Evolutionary conservation across 64 coral and sea anemone genomes (phyloP).

Genomic region (Pachyseris speciosa): DNA sequence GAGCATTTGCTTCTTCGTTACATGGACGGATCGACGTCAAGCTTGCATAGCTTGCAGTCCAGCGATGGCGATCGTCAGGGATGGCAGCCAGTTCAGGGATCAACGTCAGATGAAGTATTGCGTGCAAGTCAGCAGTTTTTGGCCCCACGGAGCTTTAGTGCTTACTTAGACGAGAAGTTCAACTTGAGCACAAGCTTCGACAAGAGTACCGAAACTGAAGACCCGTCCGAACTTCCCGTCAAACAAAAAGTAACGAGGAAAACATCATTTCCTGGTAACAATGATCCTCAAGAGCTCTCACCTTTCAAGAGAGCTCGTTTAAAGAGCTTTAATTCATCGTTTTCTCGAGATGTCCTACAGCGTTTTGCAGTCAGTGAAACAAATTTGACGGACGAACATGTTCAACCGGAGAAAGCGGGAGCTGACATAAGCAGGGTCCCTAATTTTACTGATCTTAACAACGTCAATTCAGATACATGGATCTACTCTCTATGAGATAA

Average conservation of each 20-base stretch:
- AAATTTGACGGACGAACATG: conserved; percentile 53
- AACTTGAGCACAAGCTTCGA: conserved; percentile 63
- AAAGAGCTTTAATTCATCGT: conserved; percentile 81
- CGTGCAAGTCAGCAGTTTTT: conserved; percentile 88
- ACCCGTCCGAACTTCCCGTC: neutral
- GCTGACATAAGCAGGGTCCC: conserved; percentile 53
- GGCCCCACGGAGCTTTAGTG: conserved; percentile 12
- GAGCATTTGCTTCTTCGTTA: conserved; percentile 79
- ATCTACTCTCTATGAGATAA: conserved; percentile 6
- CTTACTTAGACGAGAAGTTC: conserved; percentile 76
- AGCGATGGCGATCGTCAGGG: conserved; percentile 31
- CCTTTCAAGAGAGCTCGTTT: neutral
- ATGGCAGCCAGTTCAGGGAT: conserved; percentile 17
- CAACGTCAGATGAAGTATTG: conserved; percentile 70
- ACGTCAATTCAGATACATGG: conserved; percentile 71
- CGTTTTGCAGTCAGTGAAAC: conserved; percentile 87
- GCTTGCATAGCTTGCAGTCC: conserved; percentile 58
- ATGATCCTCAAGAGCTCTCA: neutral
- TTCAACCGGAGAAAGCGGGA: neutral
- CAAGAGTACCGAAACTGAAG: conserved; percentile 12
- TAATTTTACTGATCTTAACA: conserved; percentile 83
- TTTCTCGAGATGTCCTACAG: conserved; percentile 68
- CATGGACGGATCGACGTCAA: conserved; percentile 70
- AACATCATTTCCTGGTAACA: conserved; percentile 19
- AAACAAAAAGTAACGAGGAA: conserved; percentile 9